Base-by-base conservation (phyloP, 2,113 vertebrate species). In the Xiphorhynchus elegans region DNA sequence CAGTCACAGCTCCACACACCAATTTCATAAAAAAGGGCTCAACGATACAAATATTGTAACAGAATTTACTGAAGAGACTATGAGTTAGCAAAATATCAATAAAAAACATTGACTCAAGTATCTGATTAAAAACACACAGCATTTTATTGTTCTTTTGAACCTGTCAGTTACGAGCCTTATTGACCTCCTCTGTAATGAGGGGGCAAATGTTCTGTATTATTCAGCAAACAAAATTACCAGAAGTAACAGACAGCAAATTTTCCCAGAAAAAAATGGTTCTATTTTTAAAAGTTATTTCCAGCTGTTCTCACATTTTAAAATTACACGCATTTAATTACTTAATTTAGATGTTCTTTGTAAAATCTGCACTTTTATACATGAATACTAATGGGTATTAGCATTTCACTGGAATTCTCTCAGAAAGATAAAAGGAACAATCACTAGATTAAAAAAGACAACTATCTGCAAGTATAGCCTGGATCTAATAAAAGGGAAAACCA, bases 91-190 rank as follows among this genome's bases (percentile, higher is more conserved):
- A 86, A 75, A 87, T 52, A 73, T 26, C 52, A 76, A 50, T 59
- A 56, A 52, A 95, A 90, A 59, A 2, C 9, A 77, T 39, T 66
- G 50, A 69, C 60, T 96, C 75, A 29, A 76, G 40, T 26, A 64
- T 26, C 12, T 33, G 21, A 70, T 69, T 70, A 74, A 83, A 86
- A 90, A 68, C 42, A 94, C 26, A 73, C 2, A 1, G n/a, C 16
- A 69, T 91, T 95, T 94, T 85, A 94, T 90, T 90, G 69, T 95
- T 87, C 95, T 94, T 87, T 89, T n/a, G 62, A 96, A 91, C 63
- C 58, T 76, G 70, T 64, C 67, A 69, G 63, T 90, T 93, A 88
- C 7, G 7, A 93, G 60, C 52, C 66, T 73, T 53, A 87, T 13
- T 94, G 87, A 78, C 91, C 68, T 87, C 67, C 95, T 42, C 72